Percentiles rank a stretch among this genome's conserved stretches.
Evolutionary conservation across 2,797 vertebrate species (phyloP).

Genomic region (Sebastes flavidus): DNA sequence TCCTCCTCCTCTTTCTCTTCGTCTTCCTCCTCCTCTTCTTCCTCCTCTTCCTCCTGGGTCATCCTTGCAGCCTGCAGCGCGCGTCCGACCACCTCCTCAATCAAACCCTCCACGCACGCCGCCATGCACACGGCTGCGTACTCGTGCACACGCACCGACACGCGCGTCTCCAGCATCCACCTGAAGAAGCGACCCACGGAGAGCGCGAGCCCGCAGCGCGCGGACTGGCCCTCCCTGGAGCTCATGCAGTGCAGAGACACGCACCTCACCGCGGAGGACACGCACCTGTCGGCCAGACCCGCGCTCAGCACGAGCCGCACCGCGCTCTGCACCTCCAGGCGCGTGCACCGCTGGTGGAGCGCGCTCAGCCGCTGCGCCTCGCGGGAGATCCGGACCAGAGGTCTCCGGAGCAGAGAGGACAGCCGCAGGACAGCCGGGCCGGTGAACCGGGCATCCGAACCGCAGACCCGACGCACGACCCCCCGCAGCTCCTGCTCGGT

Average conservation of each 20-base stretch:
- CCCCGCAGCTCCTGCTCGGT: constrained; percentile 86
- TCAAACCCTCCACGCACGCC: constrained; percentile 89
- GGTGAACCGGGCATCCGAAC: constrained; percentile 71
- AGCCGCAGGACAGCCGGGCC: constrained; percentile 83
- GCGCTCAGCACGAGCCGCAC: constrained; percentile 90
- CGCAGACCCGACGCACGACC: constrained; percentile 81
- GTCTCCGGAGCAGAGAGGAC: constrained; percentile 85
- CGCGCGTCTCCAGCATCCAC: constrained; percentile 96
- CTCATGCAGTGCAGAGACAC: constrained; percentile 95
- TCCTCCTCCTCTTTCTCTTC: no score
- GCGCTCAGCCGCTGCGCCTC: constrained; percentile 93
- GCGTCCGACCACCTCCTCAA: constrained; percentile 86
- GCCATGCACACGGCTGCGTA: constrained; percentile 91
- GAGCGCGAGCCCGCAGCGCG: constrained; percentile 89
- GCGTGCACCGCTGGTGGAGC: constrained; percentile 90
- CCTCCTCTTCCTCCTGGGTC: constrained; percentile 14
- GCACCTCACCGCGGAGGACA: constrained; percentile 86
- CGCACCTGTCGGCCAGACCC: constrained; percentile 87
- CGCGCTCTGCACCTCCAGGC: constrained; percentile 92
- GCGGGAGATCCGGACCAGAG: constrained; percentile 87
- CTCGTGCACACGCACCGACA: constrained; percentile 92
- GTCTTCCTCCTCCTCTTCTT: neutral
- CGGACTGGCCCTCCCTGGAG: constrained; percentile 88
- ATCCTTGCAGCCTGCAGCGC: constrained; percentile 79
- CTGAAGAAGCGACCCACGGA: constrained; percentile 93